phyloP scores from a whole-genome alignment of 2,797 vertebrate species.

The Morelia viridis region DNA sequence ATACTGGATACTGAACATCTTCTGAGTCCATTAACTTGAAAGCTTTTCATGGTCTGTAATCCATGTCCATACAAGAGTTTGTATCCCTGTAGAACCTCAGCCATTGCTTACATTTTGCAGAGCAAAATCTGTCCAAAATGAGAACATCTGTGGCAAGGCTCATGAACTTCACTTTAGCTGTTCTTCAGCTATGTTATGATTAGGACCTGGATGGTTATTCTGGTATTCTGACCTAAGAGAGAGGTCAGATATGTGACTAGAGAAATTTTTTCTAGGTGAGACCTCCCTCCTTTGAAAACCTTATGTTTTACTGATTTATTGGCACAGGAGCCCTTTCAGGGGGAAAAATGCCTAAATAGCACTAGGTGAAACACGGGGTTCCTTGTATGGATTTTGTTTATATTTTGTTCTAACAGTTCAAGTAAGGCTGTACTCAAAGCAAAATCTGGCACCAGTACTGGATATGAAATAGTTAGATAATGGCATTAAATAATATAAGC shows the following conservation, averaged over 20 bases:
- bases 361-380: not conserved
- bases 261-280: not conserved
- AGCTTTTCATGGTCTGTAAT: not conserved
- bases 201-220: not conserved
- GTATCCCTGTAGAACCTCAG: not conserved
- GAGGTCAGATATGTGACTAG: no score
- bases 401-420: not conserved
- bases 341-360: not conserved
- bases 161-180: not conserved
- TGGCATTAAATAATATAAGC: not conserved
- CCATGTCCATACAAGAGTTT: not conserved
- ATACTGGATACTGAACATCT: not conserved
- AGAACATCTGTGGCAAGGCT: not conserved
- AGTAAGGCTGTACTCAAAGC: not conserved
- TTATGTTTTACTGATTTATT: not conserved
- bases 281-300: not conserved
- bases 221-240: not conserved
- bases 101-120: not conserved
- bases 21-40: not conserved
- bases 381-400: not conserved
- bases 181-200: not conserved
- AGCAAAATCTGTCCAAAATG: not conserved
- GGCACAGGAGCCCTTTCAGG: not conserved
- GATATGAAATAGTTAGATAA: not conserved
- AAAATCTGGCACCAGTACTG: not conserved